These are phyloP conservation scores for Drosophila mimica DNA, from an alignment of 2,888 invertebrate species.

Conservation along the genomic window DNA sequence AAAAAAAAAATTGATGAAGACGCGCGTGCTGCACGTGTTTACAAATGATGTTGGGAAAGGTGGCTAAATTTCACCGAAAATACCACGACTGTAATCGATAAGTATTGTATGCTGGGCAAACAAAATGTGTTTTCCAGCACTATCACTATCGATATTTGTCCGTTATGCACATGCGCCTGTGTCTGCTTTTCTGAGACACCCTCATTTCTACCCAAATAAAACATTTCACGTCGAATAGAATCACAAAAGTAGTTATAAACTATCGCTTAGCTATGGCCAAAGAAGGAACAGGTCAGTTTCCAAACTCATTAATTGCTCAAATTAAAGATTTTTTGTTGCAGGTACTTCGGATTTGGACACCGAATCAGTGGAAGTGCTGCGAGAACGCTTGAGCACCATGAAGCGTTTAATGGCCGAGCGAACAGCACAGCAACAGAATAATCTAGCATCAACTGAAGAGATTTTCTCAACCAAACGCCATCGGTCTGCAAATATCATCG, in stretches of 20 bases:
- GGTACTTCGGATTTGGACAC: constrained; percentile 84
- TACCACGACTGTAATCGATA: constrained; percentile 30
- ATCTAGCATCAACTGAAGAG: constrained; percentile 83
- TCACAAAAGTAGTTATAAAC: constrained; percentile 11
- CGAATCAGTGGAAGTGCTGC: constrained; percentile 93
- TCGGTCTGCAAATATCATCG: constrained; percentile 88
- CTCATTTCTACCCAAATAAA: constrained; percentile 41
- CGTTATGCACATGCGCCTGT: constrained; percentile 59
- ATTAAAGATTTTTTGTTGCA: constrained; percentile 27
- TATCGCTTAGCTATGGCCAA: constrained; percentile 26
- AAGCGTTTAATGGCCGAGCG: constrained; percentile 92
- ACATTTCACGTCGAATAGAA: constrained; percentile 21
- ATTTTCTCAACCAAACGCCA: constrained; percentile 83
- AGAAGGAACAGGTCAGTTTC: constrained; percentile 31
- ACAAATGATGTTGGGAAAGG: constrained; percentile 32
- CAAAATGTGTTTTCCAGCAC: constrained; percentile 3
- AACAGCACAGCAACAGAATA: constrained; percentile 85
- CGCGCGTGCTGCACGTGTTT: constrained; percentile 67
- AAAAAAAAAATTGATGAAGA: constrained; percentile 26
- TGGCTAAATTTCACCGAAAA: constrained; percentile 32
- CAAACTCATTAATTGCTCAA: background rate
- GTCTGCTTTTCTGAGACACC: constrained; percentile 34
- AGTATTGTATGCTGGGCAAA: background rate
- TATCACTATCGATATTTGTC: constrained; percentile 25
- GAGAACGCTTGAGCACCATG: constrained; percentile 91